These are phyloP conservation scores for Ypsolopha sequella DNA, from an alignment of 2,888 invertebrate genomes.

Conservation along the genomic window DNA sequence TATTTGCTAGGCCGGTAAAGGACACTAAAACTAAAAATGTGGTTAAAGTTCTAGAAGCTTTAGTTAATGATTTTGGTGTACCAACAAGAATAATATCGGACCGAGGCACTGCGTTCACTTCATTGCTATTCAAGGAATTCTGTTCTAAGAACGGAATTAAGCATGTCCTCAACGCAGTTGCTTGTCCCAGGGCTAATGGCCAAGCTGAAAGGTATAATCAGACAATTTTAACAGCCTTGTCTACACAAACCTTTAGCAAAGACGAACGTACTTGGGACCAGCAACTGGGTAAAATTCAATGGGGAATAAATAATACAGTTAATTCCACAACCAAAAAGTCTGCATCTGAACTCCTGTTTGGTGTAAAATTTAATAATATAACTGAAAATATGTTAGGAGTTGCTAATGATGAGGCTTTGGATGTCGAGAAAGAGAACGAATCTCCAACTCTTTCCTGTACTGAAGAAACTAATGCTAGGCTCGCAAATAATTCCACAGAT, in stretches of 20 bases:
- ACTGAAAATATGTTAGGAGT: background rate
- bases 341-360: constrained; percentile 1
- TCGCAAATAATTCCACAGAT: no score
- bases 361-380: background rate
- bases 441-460: no score
- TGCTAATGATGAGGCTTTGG: no score
- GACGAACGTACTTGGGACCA: constrained; percentile 7
- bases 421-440: no score
- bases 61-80: constrained; percentile 6
- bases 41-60: constrained; percentile 6
- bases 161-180: constrained; percentile 11
- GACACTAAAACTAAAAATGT: constrained; percentile 9
- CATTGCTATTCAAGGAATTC: constrained; percentile 7
- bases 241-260: background rate
- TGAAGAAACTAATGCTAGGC: no score
- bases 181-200: constrained; percentile 11
- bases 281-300: constrained; percentile 6
- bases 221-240: constrained; percentile 3
- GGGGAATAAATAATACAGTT: constrained; percentile 9
- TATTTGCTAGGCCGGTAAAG: constrained; percentile 8
- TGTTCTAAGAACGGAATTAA: constrained; percentile 6
- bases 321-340: constrained; percentile 1
- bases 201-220: constrained; percentile 4
- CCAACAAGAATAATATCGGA: constrained; percentile 9
- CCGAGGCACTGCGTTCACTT: constrained; percentile 9